Conservation (phyloP, 2,113 vertebrate species). For the Oreochromis spilurus region DNA sequence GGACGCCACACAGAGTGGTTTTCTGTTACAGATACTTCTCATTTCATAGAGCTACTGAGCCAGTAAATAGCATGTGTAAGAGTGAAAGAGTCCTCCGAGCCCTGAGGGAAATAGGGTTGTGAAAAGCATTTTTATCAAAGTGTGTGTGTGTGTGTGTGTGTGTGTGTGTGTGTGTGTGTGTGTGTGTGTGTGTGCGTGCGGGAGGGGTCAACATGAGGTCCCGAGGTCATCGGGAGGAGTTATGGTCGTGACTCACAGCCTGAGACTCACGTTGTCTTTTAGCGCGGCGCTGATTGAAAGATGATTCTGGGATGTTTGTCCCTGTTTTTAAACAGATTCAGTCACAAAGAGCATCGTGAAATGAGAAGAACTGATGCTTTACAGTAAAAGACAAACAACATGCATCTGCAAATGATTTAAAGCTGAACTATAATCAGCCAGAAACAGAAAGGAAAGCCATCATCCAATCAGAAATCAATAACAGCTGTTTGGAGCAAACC, state of each 20-base stretch:
- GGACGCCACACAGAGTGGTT: not conserved
- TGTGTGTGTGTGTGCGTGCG: not conserved
- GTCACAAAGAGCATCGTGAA: not conserved
- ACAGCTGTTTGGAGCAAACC: not conserved
- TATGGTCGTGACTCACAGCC: not conserved
- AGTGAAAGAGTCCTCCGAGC: not conserved
- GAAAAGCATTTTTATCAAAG: not conserved
- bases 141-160: not conserved
- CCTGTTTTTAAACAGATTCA: not conserved
- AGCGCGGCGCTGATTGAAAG: not conserved
- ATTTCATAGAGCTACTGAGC: not conserved
- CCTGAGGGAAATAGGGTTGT: not conserved
- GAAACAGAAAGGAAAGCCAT: not conserved
- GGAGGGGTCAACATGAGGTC: not conserved
- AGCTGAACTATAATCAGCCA: not conserved
- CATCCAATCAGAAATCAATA: not conserved
- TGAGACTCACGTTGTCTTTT: not conserved
- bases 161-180: not conserved
- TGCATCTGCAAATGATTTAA: not conserved
- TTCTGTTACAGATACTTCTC: not conserved
- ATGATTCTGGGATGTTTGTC: not conserved
- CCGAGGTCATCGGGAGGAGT: not conserved
- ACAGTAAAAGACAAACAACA: not conserved
- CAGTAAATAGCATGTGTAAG: rapidly evolving
- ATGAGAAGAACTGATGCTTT: not conserved